phyloP scores from a whole-genome alignment of 2,797 vertebrate genomes.

The Gobio occitaniae region DNA sequence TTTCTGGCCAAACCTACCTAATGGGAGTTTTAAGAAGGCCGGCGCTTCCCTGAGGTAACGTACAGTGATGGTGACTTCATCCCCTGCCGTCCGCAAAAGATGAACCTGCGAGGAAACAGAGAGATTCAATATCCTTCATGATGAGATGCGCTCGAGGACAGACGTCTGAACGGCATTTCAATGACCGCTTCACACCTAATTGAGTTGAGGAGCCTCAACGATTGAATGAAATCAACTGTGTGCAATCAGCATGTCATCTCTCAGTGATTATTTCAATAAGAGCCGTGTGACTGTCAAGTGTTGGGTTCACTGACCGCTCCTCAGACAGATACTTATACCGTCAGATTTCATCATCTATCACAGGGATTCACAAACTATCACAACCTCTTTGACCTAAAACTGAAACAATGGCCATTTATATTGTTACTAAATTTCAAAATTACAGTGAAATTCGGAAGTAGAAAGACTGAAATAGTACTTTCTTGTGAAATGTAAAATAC shows the following conservation, averaged over 20 bases:
- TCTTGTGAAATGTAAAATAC: too few species aligned
- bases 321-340: constrained; percentile 9
- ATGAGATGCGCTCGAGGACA: constrained; percentile 8
- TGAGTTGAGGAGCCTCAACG: constrained; percentile 52
- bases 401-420: too few species aligned
- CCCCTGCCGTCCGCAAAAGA: constrained; percentile 91
- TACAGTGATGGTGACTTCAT: constrained; percentile 93
- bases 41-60: constrained; percentile 94
- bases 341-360: constrained; percentile 36
- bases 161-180: constrained; percentile 49
- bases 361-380: not conserved
- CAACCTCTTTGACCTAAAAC: not conserved
- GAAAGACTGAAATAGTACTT: too few species aligned
- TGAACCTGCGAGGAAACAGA: constrained; percentile 84
- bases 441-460: not conserved
- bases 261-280: constrained; percentile 51
- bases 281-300: constrained; percentile 44
- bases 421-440: not conserved
- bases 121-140: constrained; percentile 11
- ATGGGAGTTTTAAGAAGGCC: constrained; percentile 93
- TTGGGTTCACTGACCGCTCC: constrained; percentile 57
- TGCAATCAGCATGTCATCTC: constrained; percentile 59
- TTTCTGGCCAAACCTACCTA: constrained; percentile 80
- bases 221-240: constrained; percentile 56
- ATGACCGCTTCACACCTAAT: constrained; percentile 43